phyloP scores from a whole-genome alignment of 2,113 vertebrate genomes.

The Alouatta palliata region DNA sequence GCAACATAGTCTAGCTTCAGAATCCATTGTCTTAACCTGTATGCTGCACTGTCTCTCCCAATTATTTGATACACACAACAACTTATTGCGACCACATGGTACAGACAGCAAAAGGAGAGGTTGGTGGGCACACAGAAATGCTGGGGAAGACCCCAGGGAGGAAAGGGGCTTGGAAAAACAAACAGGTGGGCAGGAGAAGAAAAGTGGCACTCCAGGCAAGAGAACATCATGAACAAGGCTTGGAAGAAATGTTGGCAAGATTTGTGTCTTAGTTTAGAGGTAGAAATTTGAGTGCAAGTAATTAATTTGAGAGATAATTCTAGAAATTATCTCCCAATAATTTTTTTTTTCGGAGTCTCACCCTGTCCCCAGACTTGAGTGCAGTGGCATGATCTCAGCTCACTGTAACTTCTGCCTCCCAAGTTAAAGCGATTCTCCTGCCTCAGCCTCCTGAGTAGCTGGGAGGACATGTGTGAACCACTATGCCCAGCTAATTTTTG shows the following conservation, averaged over 20 bases:
- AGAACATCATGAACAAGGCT: not conserved
- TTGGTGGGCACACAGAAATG: not conserved
- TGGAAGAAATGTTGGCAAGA: slow-evolving; percentile 20
- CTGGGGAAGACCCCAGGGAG: not conserved
- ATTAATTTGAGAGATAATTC: slow-evolving; percentile 25
- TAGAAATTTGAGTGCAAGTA: not conserved
- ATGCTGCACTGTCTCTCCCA: not conserved
- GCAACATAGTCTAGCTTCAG: not conserved
- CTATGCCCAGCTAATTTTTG: too few species aligned
- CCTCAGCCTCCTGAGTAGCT: too few species aligned
- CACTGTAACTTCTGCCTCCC: too few species aligned
- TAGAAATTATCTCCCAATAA: not conserved
- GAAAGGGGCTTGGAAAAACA: not conserved
- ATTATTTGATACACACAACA: not conserved
- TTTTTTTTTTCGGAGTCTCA: not conserved
- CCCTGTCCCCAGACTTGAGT: too few species aligned
- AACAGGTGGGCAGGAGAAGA: not conserved
- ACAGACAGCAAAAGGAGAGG: not conserved
- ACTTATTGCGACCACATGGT: not conserved
- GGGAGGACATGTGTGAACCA: too few species aligned
- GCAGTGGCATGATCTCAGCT: too few species aligned
- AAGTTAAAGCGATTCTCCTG: too few species aligned
- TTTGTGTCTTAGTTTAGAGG: not conserved
- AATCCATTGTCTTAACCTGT: not conserved
- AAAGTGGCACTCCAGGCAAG: not conserved